phyloP scores from a whole-genome alignment of 2,888 invertebrate genomes.

The Zygogramma bicolorata region DNA sequence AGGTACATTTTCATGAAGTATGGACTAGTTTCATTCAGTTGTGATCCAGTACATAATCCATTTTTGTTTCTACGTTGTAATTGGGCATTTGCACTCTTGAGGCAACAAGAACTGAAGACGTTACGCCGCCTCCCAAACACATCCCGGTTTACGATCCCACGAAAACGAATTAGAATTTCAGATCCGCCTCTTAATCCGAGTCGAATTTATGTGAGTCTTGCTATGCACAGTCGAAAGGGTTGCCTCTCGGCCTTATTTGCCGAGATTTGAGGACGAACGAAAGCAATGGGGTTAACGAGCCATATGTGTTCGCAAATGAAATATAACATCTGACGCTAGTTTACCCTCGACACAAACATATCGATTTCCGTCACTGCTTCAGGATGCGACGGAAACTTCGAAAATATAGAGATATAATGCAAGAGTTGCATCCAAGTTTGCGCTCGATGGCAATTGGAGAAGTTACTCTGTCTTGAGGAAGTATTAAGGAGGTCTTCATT shows the following conservation, averaged over 20 bases:
- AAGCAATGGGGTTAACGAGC: background rate
- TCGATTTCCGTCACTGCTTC: background rate
- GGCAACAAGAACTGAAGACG: too few species aligned
- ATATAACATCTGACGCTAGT: background rate
- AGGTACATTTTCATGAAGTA: too few species aligned
- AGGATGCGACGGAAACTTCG: background rate
- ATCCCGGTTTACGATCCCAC: background rate
- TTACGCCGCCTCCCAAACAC: too few species aligned
- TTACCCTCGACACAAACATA: background rate
- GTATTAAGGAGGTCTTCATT: too few species aligned
- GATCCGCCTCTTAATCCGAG: background rate
- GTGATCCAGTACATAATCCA: too few species aligned
- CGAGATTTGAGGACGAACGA: background rate
- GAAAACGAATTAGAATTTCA: background rate
- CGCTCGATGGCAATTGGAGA: background rate
- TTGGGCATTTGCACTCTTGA: too few species aligned
- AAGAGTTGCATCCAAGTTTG: background rate
- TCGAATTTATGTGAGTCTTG: background rate
- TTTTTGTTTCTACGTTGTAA: too few species aligned
- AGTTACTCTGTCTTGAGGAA: background rate
- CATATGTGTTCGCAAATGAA: slow-evolving; percentile 1
- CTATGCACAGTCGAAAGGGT: background rate
- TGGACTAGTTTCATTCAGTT: too few species aligned
- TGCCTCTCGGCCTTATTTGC: background rate
- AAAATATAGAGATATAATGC: background rate